These are phyloP conservation scores for Meloidogyne floridensis DNA, from an alignment of 1,140 invertebrate species.

Conservation along the genomic window DNA sequence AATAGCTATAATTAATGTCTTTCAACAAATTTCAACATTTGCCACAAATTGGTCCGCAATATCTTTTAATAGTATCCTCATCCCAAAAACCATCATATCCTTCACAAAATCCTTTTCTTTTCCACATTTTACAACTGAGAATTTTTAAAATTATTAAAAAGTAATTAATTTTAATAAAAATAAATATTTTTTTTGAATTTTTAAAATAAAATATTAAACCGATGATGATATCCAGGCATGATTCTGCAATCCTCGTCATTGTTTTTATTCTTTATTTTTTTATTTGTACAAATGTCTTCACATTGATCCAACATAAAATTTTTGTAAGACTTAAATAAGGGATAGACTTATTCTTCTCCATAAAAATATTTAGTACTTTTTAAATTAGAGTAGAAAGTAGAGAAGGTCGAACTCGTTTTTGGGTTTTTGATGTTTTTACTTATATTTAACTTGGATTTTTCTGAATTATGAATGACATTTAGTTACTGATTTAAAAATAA, in stretches of 20 bases:
- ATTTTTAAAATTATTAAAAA: neutral
- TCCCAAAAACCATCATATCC: neutral
- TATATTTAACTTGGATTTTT: too few species aligned
- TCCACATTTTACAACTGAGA: neutral
- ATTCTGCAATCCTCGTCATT: neutral
- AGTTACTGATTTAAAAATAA: too few species aligned
- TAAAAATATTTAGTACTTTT: neutral
- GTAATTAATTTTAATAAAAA: neutral
- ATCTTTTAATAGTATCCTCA: neutral
- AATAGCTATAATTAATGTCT: neutral
- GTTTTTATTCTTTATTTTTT: neutral
- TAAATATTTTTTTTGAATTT: too few species aligned
- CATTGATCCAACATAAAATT: neutral
- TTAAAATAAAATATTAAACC: neutral
- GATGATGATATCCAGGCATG: neutral
- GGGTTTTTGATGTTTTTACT: too few species aligned
- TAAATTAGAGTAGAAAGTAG: too few species aligned
- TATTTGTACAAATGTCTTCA: slow-evolving; percentile 7
- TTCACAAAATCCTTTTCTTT: neutral
- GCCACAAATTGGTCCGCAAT: neutral
- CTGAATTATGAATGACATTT: too few species aligned
- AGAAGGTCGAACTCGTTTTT: too few species aligned
- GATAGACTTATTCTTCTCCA: neutral
- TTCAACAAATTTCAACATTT: neutral
- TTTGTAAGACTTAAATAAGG: neutral